These are phyloP conservation scores for Parazoanthus swiftii DNA, from an alignment of 92 coral and sea anemone genomes.

Conservation along the genomic window DNA sequence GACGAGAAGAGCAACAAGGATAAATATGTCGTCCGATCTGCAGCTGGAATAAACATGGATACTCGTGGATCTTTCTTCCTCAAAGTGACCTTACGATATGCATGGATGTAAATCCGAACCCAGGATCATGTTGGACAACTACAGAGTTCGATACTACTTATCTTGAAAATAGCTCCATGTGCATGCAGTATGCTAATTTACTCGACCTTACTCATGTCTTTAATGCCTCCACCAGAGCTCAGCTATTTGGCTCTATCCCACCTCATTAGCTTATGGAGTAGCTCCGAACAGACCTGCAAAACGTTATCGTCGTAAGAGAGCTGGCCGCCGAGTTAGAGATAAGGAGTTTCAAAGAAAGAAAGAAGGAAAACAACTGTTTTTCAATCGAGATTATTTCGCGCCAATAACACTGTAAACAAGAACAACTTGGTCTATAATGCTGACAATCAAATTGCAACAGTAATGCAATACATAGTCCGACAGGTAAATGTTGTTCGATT, in stretches of 20 bases:
- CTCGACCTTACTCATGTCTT: conserved; percentile 12
- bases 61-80: not conserved
- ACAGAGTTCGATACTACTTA: too few species aligned
- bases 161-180: conserved; percentile 14
- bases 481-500: not conserved
- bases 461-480: not conserved
- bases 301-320: conserved; percentile 21
- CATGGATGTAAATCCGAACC: not conserved
- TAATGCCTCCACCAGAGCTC: conserved; percentile 20
- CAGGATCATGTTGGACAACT: not conserved
- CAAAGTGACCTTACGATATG: not conserved
- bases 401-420: conserved; percentile 23
- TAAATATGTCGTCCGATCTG: too few species aligned
- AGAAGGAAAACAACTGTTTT: conserved; percentile 5
- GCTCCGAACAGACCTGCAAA: conserved; percentile 18
- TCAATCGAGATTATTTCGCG: conserved; percentile 14
- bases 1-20: not conserved
- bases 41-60: too few species aligned
- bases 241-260: not conserved
- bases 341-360: conserved; percentile 13
- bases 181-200: conserved; percentile 1
- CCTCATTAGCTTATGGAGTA: conserved; percentile 17
- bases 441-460: conserved; percentile 3
- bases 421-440: conserved; percentile 5
- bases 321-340: conserved; percentile 26